These are phyloP conservation scores for Alfaro cultratus DNA, from an alignment of 2,797 vertebrate genomes.

Conservation along the genomic window DNA sequence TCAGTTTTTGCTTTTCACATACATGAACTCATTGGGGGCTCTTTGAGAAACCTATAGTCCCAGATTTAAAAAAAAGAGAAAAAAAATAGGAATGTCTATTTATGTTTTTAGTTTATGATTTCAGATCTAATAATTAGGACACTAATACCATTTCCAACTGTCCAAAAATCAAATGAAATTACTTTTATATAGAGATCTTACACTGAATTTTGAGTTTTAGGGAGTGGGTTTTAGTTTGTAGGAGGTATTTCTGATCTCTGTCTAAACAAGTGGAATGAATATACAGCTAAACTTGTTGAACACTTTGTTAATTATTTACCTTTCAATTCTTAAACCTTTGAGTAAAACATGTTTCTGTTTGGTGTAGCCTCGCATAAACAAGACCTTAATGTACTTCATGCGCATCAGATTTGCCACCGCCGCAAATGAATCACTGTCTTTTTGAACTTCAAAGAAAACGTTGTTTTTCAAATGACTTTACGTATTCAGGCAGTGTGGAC, in stretches of 20 bases:
- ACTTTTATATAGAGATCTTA: neutral
- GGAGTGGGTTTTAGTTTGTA: neutral
- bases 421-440: slow-evolving; percentile 36
- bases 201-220: neutral
- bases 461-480: slow-evolving; percentile 43
- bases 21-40: neutral
- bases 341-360: slow-evolving; percentile 18
- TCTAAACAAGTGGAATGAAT: neutral
- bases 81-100: too few species aligned
- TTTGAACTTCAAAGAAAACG: slow-evolving; percentile 29
- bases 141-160: neutral
- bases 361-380: slow-evolving; percentile 31
- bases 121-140: neutral
- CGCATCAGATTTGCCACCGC: slow-evolving; percentile 34
- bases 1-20: neutral
- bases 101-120: neutral
- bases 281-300: neutral
- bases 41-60: neutral
- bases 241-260: neutral
- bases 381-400: slow-evolving; percentile 19
- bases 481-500: slow-evolving; percentile 28
- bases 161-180: neutral
- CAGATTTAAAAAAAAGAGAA: neutral
- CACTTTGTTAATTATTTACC: slow-evolving; percentile 10
- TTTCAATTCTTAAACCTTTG: neutral